Evolutionary conservation across 2,888 invertebrate genomes (phyloP), one percentile per base, ranked within the genome.

Genomic region (Sarcophaga rosellei): DNA sequence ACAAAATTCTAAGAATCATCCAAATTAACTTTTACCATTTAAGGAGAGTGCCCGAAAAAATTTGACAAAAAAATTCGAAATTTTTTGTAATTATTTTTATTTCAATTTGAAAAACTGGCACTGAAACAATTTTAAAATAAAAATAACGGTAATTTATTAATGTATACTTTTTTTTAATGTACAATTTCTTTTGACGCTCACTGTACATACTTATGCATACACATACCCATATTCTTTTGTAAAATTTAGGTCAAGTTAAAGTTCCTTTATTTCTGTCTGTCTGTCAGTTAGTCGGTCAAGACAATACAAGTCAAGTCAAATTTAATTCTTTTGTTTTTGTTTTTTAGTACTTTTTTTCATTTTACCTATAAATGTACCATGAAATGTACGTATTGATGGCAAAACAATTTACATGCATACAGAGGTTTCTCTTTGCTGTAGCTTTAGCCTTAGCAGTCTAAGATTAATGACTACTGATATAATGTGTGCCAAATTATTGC

Each of bases 211-310:
- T 1, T 1, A 47, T 8, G 35, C 35, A 35, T 35, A 35, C 10
- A 8, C 35, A 12, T 21, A 70, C 17, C 25, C 23, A 21, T 25
- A 57, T 35, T 73, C 59, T 23, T 23, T 15, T 4, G 12, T 47
- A 62, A 57, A 85, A 86, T 74, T 81, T 77, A 73, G 86, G 83
- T 81, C 83, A 86, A 73, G 20, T 69, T 68, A 76, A 76, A 80
- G 57, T 76, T 77, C 68, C 70, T 83, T 83, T 59, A 61, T 62
- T 45, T 35, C 35, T 35, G 17, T 65, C 35, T 35, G 17, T 65
- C 35, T 35, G 35, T 6, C 35, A 35, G 35, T 35, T 35, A 35
- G 35, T 35, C 35, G 10, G 35, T 35, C 10, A 35, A 35, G 35
- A 8, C 35, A 35, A 10, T 2, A 35, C 8, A 35, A 35, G 0